phyloP scores from a whole-genome alignment of 2,797 vertebrate genomes.

The Xenops minutus region DNA sequence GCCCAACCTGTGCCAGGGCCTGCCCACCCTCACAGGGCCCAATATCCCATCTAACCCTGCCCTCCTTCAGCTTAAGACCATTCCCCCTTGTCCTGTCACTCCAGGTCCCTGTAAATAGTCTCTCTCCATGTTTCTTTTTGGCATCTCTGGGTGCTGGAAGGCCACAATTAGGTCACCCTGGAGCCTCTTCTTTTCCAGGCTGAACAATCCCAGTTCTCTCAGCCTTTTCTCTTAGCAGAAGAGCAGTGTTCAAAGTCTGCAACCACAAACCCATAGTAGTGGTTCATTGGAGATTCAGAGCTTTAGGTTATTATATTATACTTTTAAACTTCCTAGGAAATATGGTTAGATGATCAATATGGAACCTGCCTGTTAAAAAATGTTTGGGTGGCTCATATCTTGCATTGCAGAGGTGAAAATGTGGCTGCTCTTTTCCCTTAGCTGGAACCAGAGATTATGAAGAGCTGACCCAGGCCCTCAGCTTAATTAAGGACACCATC shows the following conservation, averaged over 20 bases:
- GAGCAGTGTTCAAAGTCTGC: neutral
- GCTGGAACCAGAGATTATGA: constrained; percentile 85
- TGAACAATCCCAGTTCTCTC: neutral
- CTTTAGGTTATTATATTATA: neutral
- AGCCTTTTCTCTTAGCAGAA: neutral
- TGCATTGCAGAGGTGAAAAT: neutral
- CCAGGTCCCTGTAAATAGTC: neutral
- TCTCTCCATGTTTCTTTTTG: neutral
- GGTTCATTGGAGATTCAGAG: neutral
- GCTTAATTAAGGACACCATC: constrained; percentile 87
- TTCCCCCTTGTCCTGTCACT: neutral
- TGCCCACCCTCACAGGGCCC: rapidly evolving
- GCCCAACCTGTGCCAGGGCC: neutral
- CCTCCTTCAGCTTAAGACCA: neutral
- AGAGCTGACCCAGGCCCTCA: constrained; percentile 83
- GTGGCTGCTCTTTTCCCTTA: constrained; percentile 37
- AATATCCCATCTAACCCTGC: neutral
- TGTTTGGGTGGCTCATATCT: neutral
- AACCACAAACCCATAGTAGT: neutral
- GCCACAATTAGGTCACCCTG: neutral
- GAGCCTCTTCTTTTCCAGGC: neutral
- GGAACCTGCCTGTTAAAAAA: neutral
- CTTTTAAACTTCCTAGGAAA: neutral
- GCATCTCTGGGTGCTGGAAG: neutral
- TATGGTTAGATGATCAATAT: neutral